Percentiles rank a stretch among this genome's conserved stretches.
Evolutionary conservation across 1,140 invertebrate genomes (phyloP).

Genomic region (Caenorhabditis elegans): WBcel235 BX284604.4:9151001-9151500

Average conservation of each 20-base stretch:
- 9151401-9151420: neutral
- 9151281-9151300: too few relatives aligned
- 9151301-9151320: neutral
- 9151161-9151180: neutral
- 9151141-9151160: too few relatives aligned
- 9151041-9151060: too few relatives aligned
- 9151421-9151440: neutral
- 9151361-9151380: neutral
- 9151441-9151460: neutral
- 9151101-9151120: too few relatives aligned
- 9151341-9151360: neutral
- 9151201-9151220: too few relatives aligned
- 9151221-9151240: too few relatives aligned
- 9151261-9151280: neutral
- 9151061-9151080: too few relatives aligned
- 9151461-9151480: neutral
- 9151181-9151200: conserved; percentile 6
- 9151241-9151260: too few relatives aligned
- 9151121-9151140: too few relatives aligned
- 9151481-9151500: neutral
- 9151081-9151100: too few relatives aligned
- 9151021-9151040: too few relatives aligned
- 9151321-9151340: neutral
- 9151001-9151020: too few relatives aligned
- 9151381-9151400: neutral